A percentile compares a stretch with the other conserved stretches of the same genome.
Conservation (phyloP, 2,797 vertebrate species). For the Phylloscopus collybita region DNA sequence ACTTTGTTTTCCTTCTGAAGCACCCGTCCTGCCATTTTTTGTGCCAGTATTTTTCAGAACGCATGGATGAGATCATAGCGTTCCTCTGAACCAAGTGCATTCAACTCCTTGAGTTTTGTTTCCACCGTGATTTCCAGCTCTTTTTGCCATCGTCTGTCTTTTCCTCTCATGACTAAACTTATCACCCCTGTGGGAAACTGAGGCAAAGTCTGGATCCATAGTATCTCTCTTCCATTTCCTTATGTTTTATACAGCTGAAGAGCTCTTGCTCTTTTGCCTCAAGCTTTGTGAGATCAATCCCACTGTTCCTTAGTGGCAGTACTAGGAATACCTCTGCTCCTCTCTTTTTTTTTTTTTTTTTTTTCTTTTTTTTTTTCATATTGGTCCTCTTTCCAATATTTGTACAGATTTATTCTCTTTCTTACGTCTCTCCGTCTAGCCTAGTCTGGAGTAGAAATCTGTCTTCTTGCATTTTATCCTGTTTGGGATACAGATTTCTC, state of each 20-base stretch:
- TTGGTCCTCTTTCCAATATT: not conserved
- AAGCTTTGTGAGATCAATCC: not conserved
- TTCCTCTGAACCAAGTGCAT: slow-evolving; percentile 13
- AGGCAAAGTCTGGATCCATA: not conserved
- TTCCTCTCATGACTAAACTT: not conserved
- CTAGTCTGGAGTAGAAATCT: not conserved
- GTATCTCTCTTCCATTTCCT: not conserved
- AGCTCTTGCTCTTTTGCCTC: not conserved
- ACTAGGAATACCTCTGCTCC: not conserved
- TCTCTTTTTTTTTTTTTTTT: not conserved
- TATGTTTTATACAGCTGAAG: not conserved
- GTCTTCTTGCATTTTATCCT: not conserved
- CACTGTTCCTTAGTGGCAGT: not conserved
- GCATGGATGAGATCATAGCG: slow-evolving; percentile 3
- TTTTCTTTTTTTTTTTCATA: not conserved
- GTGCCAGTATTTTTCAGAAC: slow-evolving; percentile 31
- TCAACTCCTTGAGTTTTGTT: slow-evolving; percentile 19
- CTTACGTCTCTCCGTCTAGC: not conserved
- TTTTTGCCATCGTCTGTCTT: not conserved
- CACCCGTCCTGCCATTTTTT: slow-evolving; percentile 13
- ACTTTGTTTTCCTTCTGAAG: slow-evolving; percentile 49
- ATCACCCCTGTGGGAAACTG: not conserved
- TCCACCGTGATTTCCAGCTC: slow-evolving; percentile 30
- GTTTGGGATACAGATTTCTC: not conserved
- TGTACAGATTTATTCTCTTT: not conserved